Evolutionary conservation across 2,888 invertebrate genomes (phyloP), one percentile per base, ranked within the genome.

Genomic region (Saturnia japonica): DNA sequence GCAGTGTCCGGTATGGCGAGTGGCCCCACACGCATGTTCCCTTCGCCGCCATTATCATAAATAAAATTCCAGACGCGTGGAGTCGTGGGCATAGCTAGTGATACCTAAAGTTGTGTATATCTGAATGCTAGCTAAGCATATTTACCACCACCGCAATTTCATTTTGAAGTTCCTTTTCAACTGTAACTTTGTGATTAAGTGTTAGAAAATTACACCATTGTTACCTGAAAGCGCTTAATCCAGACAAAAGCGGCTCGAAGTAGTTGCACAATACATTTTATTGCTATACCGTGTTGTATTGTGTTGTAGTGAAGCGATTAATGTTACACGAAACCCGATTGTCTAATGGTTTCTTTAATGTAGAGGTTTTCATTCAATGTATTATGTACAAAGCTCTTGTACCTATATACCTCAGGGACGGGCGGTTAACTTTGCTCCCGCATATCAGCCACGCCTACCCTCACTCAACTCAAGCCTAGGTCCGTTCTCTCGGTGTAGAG

Each of bases 191-290:
- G 57, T 57, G 22, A 64, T 40, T 64, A 64, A 64, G 64, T 64
- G 64, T 64, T 40, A 40, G 40, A 12, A 40, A 64, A 64, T 64
- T 64, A 64, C 40, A 40, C 40, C n/a, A 40, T 40, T 64, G 40
- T 64, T 64, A 64, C 64, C 64, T 64, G 64, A 64, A 64, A 64
- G 64, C 34, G 64, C 64, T 64, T 57, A 57, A 25, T 57, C 64
- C 40, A 40, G 40, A 64, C 64, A 64, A 64, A 64, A 34, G 64
- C 40, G 40, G 19, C 34, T 40, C 40, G 40, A 64, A 64, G 64
- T 57, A 25, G 22, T 40, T 40, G 19, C 64, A 64, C 64, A 64
- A 64, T 40, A 64, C 25, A 25, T 28, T 62, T 57, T 28, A 62
- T 28, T 62, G 9, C 64, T n/a, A 40, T 34, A 40, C 7, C 19